Evolutionary conservation across 2,113 vertebrate genomes (phyloP).

Genomic region (Brachionichthys hirsutus): DNA sequence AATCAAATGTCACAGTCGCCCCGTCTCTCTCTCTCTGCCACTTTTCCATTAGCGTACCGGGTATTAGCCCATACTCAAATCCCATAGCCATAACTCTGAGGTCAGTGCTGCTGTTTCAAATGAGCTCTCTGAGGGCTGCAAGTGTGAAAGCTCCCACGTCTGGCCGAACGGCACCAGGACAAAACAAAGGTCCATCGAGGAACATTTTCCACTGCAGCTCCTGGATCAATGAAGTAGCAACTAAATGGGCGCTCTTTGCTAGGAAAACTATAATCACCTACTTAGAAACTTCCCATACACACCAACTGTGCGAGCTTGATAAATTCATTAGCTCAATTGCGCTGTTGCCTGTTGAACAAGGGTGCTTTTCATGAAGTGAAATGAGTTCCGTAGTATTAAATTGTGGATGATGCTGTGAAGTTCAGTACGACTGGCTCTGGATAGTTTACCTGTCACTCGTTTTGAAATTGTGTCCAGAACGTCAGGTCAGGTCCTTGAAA

Average conservation of each 20-base stretch:
- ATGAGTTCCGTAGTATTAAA: too few relatives aligned
- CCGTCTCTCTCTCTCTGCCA: conserved; percentile 37
- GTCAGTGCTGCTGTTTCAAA: conserved; percentile 52
- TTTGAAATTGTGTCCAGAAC: too few relatives aligned
- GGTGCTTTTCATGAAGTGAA: too few relatives aligned
- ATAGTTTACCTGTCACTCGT: too few relatives aligned
- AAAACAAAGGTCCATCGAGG: conserved; percentile 32
- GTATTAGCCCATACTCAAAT: conserved; percentile 48
- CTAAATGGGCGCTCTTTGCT: conserved; percentile 28
- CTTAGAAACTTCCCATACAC: conserved; percentile 1
- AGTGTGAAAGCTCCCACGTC: conserved; percentile 36
- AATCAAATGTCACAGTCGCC: conserved; percentile 64
- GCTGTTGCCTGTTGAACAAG: neutral
- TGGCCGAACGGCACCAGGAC: conserved; percentile 60
- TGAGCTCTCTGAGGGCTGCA: conserved; percentile 32
- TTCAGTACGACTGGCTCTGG: too few relatives aligned
- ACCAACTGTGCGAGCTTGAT: conserved; percentile 1
- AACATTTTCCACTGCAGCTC: conserved; percentile 58
- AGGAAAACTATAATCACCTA: conserved; percentile 47
- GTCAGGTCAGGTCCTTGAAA: too few relatives aligned
- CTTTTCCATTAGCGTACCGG: conserved; percentile 59
- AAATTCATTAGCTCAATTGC: conserved; percentile 19
- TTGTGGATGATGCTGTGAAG: too few relatives aligned
- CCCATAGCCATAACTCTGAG: conserved; percentile 65
- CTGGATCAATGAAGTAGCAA: conserved; percentile 36